These are phyloP conservation scores for Hylomyscus alleni DNA, from an alignment of 2,797 vertebrate species.

Conservation along the genomic window DNA sequence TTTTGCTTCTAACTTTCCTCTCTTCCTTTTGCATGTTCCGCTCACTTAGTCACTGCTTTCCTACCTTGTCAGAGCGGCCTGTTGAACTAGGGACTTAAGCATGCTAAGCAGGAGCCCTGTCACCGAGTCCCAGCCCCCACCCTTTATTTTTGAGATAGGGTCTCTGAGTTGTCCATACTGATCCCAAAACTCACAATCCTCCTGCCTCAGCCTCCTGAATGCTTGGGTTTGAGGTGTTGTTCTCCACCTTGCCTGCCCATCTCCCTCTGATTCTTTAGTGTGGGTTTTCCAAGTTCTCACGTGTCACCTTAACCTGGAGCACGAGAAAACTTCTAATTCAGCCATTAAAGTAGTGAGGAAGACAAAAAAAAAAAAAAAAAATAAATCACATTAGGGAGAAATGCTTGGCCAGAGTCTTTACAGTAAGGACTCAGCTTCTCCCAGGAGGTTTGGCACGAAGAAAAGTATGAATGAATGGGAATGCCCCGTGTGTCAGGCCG, in stretches of 20 bases:
- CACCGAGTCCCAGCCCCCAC: not conserved
- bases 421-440: fast-evolving
- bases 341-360: not conserved
- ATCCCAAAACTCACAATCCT: not conserved
- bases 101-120: not conserved
- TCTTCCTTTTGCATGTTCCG: not conserved
- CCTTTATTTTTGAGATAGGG: not conserved
- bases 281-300: not conserved
- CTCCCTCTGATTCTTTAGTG: not conserved
- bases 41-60: no score
- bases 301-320: not conserved
- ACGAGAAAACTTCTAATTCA: not conserved
- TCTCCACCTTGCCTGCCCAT: not conserved
- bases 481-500: fast-evolving
- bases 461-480: fast-evolving
- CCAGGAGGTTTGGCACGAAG: not conserved
- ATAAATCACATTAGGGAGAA: not conserved
- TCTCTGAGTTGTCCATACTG: not conserved
- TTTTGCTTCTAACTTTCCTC: not conserved
- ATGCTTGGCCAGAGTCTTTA: not conserved
- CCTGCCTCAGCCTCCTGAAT: not conserved
- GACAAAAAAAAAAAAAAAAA: not conserved
- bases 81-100: not conserved
- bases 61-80: not conserved
- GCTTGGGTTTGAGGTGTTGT: not conserved